These are phyloP conservation scores for Pangasius larnaudii DNA, from an alignment of 2,797 vertebrate genomes.

Conservation along the genomic window DNA sequence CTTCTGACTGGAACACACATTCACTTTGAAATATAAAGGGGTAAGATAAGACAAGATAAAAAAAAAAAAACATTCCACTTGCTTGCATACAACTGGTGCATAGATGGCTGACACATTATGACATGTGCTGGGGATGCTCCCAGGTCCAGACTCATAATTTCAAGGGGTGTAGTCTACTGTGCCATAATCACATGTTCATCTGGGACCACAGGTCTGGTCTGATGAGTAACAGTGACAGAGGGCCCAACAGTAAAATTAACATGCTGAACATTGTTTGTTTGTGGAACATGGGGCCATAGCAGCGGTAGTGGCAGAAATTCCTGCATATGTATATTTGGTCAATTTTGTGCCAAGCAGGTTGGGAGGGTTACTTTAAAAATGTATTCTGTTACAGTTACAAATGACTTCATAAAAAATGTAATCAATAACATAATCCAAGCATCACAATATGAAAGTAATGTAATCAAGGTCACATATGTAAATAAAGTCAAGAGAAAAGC, in stretches of 20 bases:
- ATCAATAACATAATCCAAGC: too few species aligned
- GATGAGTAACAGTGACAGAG: not conserved
- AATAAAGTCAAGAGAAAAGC: too few species aligned
- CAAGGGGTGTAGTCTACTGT: not conserved
- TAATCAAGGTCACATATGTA: too few species aligned
- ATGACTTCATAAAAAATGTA: too few species aligned
- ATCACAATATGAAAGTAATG: too few species aligned
- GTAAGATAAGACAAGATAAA: not conserved
- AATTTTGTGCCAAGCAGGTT: not conserved
- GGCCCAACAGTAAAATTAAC: not conserved
- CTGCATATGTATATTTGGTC: not conserved
- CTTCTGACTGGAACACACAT: not conserved
- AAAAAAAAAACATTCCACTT: not conserved
- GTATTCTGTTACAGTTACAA: too few species aligned
- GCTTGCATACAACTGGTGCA: too few species aligned
- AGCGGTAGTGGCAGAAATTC: not conserved
- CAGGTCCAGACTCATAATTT: not conserved
- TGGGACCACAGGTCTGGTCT: not conserved
- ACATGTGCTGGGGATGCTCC: not conserved
- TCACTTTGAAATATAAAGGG: not conserved
- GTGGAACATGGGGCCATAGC: not conserved
- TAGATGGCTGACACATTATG: too few species aligned
- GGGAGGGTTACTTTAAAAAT: too few species aligned
- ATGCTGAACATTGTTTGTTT: not conserved
- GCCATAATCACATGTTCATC: not conserved